Conservation (phyloP, 2,113 vertebrate genomes). For the Caloenas nicobarica region DNA sequence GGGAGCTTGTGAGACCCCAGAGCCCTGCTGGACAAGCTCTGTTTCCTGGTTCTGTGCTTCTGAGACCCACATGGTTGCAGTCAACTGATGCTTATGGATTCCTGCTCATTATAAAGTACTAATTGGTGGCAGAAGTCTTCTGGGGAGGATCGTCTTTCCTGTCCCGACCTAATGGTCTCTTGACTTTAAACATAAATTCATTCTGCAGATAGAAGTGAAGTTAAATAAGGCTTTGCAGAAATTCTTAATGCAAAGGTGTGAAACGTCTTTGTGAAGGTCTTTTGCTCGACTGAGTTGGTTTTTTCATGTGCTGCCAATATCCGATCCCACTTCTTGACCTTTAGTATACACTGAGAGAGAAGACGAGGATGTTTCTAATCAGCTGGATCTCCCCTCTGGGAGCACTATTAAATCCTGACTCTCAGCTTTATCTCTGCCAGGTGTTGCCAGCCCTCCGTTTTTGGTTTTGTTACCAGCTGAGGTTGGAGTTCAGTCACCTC, state of each 20-base stretch:
- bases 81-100: background rate
- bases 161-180: background rate
- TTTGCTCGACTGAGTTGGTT: background rate
- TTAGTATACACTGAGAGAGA: slow-evolving; percentile 19
- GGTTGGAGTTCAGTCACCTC: slow-evolving; percentile 36
- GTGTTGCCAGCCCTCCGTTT: slow-evolving; percentile 39
- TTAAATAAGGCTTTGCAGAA: slow-evolving; percentile 26
- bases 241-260: background rate
- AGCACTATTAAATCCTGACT: slow-evolving; percentile 38
- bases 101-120: background rate
- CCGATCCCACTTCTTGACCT: slow-evolving; percentile 60
- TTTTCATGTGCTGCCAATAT: slow-evolving; percentile 61
- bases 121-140: background rate
- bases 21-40: background rate
- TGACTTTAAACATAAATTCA: background rate
- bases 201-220: background rate
- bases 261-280: slow-evolving; percentile 30
- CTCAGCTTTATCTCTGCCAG: slow-evolving; percentile 27
- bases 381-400: slow-evolving; percentile 55
- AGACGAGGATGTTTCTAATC: slow-evolving; percentile 60
- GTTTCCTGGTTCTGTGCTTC: background rate
- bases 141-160: background rate
- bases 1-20: background rate
- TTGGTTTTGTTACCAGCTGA: slow-evolving; percentile 46
- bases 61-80: background rate